These are phyloP conservation scores for Drosophila arawakana DNA, from an alignment of 1,140 invertebrate genomes.

Conservation along the genomic window DNA sequence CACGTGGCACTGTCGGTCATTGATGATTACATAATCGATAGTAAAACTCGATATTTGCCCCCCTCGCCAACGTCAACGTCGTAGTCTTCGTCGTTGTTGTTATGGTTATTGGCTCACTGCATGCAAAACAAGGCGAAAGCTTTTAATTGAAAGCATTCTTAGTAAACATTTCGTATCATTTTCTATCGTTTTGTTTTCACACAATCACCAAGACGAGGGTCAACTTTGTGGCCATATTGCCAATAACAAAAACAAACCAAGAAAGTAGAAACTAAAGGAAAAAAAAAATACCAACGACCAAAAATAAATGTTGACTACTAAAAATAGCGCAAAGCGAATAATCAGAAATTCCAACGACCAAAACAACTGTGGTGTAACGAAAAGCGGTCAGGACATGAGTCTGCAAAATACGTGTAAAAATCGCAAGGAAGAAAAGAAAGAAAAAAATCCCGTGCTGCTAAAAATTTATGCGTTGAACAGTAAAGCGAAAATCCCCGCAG, in stretches of 20 bases:
- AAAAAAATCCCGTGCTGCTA: conserved; percentile 17
- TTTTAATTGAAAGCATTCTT: conserved; percentile 63
- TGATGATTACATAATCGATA: conserved; percentile 76
- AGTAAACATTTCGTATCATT: conserved; percentile 26
- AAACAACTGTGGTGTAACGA: conserved; percentile 47
- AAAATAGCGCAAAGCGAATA: conserved; percentile 62
- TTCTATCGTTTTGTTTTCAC: conserved; percentile 23
- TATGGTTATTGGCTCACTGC: conserved; percentile 2
- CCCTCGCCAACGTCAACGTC: neutral
- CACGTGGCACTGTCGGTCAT: conserved; percentile 50
- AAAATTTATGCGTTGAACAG: conserved; percentile 58
- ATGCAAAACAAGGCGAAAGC: conserved; percentile 54
- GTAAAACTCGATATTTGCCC: conserved; percentile 6
- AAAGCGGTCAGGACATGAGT: conserved; percentile 48
- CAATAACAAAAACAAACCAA: conserved; percentile 15
- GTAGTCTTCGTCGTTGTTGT: neutral
- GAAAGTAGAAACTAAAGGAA: neutral
- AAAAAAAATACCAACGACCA: conserved; percentile 53
- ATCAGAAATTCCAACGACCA: conserved; percentile 52
- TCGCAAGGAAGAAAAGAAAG: conserved; percentile 21
- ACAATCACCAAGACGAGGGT: conserved; percentile 46
- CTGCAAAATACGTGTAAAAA: neutral
- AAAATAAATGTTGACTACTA: conserved; percentile 74
- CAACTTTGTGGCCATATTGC: conserved; percentile 41
- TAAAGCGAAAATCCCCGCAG: conserved; percentile 47